These are phyloP conservation scores for Drosophila sp. DNA, from an alignment of 1,140 invertebrate species.

Conservation along the genomic window DNA sequence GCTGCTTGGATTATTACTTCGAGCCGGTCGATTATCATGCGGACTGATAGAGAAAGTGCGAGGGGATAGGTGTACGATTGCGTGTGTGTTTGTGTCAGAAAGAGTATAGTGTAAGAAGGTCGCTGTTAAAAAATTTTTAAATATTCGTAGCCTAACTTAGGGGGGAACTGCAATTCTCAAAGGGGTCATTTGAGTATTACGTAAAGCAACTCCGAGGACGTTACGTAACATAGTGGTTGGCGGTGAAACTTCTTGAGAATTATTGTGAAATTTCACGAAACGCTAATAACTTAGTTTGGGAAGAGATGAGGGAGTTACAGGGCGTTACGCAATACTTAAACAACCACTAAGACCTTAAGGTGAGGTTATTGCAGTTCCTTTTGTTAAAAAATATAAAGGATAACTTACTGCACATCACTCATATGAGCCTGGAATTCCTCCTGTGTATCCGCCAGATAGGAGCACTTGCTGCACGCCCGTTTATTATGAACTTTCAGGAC, in stretches of 20 bases:
- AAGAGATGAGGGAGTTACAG: too few species aligned
- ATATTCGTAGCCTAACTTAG: neutral
- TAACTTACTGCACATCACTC: slow-evolving; percentile 87
- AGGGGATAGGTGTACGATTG: slow-evolving; percentile 9
- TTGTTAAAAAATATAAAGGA: neutral
- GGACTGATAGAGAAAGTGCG: slow-evolving; percentile 60
- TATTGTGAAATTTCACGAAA: too few species aligned
- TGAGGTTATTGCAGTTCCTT: slow-evolving; percentile 6
- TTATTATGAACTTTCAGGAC: slow-evolving; percentile 96
- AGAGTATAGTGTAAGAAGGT: slow-evolving; percentile 5
- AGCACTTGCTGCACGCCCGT: slow-evolving; percentile 93
- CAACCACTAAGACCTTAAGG: too few species aligned
- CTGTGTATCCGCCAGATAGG: slow-evolving; percentile 92
- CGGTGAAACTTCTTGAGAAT: too few species aligned
- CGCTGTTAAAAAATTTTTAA: neutral
- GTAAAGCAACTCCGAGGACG: too few species aligned
- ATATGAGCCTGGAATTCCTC: slow-evolving; percentile 90
- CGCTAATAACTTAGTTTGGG: too few species aligned
- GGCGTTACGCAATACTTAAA: too few species aligned
- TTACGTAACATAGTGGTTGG: too few species aligned
- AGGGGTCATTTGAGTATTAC: too few species aligned
- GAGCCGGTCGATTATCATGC: slow-evolving; percentile 70
- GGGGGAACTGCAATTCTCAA: neutral
- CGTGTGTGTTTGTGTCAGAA: neutral
- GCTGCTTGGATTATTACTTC: slow-evolving; percentile 56